Evolutionary conservation across 2,888 invertebrate genomes (phyloP).

Genomic region (Andrena bucephala): DNA sequence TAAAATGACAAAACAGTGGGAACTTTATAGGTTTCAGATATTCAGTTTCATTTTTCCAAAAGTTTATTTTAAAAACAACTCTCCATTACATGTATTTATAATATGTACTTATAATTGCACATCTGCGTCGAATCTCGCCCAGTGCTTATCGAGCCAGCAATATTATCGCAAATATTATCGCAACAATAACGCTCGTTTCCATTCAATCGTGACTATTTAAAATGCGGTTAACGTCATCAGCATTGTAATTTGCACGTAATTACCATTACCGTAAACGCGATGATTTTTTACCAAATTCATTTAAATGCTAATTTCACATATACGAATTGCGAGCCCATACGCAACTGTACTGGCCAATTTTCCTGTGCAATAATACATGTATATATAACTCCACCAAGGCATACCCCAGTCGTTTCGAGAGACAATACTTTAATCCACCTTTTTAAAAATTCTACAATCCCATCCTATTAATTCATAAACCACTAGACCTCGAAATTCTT

Average conservation of each 20-base stretch:
- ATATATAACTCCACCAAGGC: neutral
- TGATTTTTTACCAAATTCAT: neutral
- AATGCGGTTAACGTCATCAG: neutral
- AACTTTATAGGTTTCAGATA: too few relatives aligned
- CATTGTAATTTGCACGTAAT: neutral
- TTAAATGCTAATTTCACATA: neutral
- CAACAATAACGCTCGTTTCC: neutral
- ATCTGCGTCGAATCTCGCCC: neutral
- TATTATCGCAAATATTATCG: neutral
- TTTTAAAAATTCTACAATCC: neutral
- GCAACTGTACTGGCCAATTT: neutral
- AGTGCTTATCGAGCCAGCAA: neutral
- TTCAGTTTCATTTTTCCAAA: too few relatives aligned
- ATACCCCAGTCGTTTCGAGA: neutral
- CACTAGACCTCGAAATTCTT: neutral
- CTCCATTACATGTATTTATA: neutral
- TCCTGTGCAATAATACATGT: neutral
- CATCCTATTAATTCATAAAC: too few relatives aligned
- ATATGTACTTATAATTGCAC: too few relatives aligned
- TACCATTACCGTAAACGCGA: neutral
- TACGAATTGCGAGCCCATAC: too few relatives aligned
- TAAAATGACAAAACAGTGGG: too few relatives aligned
- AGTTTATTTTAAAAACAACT: neutral
- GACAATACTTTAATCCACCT: neutral
- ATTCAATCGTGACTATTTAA: constrained; percentile 15